A percentile compares a stretch with the other conserved stretches of the same genome.
Conservation (phyloP, 2,797 vertebrate genomes). For the Hybognathus amarus region DNA sequence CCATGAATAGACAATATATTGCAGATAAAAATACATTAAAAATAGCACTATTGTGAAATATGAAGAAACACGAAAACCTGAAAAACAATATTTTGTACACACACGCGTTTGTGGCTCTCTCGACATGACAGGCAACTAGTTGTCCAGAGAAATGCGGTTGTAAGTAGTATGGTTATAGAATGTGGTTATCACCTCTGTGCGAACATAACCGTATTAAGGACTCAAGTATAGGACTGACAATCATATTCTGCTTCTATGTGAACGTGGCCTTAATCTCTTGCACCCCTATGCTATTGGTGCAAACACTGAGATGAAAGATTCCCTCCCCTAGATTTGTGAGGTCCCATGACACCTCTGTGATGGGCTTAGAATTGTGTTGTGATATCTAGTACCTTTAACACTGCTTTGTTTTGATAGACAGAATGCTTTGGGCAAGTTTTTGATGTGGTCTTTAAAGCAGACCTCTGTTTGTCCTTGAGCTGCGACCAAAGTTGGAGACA, state of each 20-base stretch:
- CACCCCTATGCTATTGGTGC: neutral
- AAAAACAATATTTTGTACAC: neutral
- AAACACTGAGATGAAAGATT: constrained; percentile 16
- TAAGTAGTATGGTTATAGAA: neutral
- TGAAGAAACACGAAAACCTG: neutral
- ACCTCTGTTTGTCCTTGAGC: constrained; percentile 43
- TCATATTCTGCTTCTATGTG: neutral
- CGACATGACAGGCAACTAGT: neutral
- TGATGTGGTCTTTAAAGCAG: constrained; percentile 33
- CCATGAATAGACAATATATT: neutral
- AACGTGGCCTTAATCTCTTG: neutral
- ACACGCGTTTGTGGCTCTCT: neutral
- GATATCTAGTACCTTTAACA: neutral
- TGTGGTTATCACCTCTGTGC: neutral
- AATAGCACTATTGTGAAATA: neutral
- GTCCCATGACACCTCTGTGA: constrained; percentile 14
- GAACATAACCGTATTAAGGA: neutral
- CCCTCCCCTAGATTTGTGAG: neutral
- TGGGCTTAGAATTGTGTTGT: neutral
- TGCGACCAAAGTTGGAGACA: neutral
- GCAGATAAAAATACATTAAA: neutral
- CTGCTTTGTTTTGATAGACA: neutral
- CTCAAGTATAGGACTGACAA: neutral
- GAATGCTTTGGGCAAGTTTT: constrained; percentile 25
- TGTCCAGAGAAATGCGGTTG: neutral